Evolutionary conservation across 2,888 invertebrate genomes (phyloP), one percentile per base, ranked within the genome.

Genomic region (Euplexia lucipara): DNA sequence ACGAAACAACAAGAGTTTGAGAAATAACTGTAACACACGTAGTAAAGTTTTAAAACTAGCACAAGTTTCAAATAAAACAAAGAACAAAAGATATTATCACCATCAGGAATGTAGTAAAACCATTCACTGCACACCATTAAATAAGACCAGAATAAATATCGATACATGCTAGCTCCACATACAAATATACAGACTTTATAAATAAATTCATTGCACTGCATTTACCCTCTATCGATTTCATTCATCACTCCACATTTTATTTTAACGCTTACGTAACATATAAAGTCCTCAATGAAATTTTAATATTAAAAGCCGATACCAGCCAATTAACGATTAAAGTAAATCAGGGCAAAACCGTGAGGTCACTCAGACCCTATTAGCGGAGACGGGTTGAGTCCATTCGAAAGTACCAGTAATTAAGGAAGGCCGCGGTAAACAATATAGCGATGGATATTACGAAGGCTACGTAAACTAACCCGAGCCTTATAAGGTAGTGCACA

Each of bases 391-490:
- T 86, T 82, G 67, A 81, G 77, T 64, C 34, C 77, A 72, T 86
- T 89, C 83, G 90, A 90, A 90, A 91, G 89, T 89, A 84, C 83
- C 80, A 82, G 81, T 86, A 88, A 88, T 88, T 88, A 88, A 84
- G 82, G 85, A 88, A 90, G 91, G 89, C 83, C 80, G 53, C 58
- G 32, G 52, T 78, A 71, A 80, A 89, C 90, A 88, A 88, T 89
- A 78, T 70, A 62, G 75, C 79, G 78, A 82, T 87, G 80, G 76
- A 79, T 79, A 77, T 77, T 74, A 60, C 61, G 72, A 76, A 85
- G 85, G 83, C 75, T 82, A 70, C 53, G 49, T 35, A 32, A 61
- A 63, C 86, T 87, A 87, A 85, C 79, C 57, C 78, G 60, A 30
- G 63, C 85, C 85, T 75, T 88, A 81, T 84, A 87, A 45, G 86